Percentiles rank a stretch among this genome's conserved stretches.
phyloP scores from a whole-genome alignment of 1,140 invertebrate species.

The Drosophila sp. region DNA sequence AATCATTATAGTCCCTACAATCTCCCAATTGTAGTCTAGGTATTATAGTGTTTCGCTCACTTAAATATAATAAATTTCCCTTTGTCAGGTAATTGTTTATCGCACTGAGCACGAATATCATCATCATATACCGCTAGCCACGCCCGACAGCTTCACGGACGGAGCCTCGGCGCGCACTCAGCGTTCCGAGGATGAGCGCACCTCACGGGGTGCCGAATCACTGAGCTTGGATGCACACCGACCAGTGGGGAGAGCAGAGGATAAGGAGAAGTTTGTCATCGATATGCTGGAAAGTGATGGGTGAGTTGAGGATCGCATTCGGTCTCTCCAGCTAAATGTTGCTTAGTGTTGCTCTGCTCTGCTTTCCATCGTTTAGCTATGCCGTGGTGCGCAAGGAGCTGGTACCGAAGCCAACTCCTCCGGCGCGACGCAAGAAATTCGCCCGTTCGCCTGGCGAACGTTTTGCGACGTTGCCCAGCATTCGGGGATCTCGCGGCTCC shows the following conservation, averaged over 20 bases:
- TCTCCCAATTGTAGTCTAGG: no score
- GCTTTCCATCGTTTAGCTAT: conserved; percentile 67
- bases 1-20: no score
- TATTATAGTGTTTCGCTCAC: no score
- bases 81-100: conserved; percentile 87
- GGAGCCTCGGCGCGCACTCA: conserved; percentile 73
- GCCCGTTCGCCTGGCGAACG: conserved; percentile 85
- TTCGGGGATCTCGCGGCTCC: conserved; percentile 84
- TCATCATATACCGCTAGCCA: conserved; percentile 86
- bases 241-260: conserved; percentile 59
- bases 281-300: conserved; percentile 85
- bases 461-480: conserved; percentile 85
- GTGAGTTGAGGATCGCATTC: conserved; percentile 67
- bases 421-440: conserved; percentile 85
- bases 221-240: conserved; percentile 85
- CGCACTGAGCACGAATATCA: conserved; percentile 87
- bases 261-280: conserved; percentile 83
- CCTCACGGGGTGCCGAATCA: conserved; percentile 89
- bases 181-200: conserved; percentile 88
- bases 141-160: conserved; percentile 85
- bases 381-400: conserved; percentile 85
- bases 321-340: conserved; percentile 6
- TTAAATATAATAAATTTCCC: background rate
- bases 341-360: conserved; percentile 69
- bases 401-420: conserved; percentile 86